These are phyloP conservation scores for Drosophila anomalipes DNA, from an alignment of 2,888 invertebrate species.

Conservation along the genomic window DNA sequence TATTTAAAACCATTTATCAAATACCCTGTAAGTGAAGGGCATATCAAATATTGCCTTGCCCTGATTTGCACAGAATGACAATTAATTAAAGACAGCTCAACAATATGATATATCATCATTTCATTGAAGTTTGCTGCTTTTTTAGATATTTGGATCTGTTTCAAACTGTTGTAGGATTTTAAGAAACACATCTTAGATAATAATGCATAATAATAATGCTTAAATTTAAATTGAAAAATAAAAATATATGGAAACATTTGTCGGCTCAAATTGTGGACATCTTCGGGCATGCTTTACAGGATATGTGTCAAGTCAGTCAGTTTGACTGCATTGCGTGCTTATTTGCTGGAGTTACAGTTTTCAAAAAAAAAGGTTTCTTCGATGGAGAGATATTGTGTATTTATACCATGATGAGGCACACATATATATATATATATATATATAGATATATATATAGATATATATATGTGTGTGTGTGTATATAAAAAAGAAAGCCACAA, in stretches of 20 bases:
- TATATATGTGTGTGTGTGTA: conserved; percentile 1
- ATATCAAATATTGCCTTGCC: rapidly evolving
- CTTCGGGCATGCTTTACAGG: conserved; percentile 1
- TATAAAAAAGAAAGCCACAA: conserved; percentile 55
- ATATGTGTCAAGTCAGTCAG: conserved; percentile 12
- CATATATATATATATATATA: not conserved
- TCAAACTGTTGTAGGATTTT: not conserved
- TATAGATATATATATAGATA: not conserved
- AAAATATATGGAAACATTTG: not conserved
- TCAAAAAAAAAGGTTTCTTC: conserved; percentile 42
- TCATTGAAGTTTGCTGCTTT: rapidly evolving
- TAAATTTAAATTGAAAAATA: not conserved
- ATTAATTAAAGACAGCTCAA: not conserved
- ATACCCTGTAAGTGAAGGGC: conserved; percentile 29
- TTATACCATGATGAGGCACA: not conserved
- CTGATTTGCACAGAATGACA: not conserved
- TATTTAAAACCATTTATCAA: conserved; percentile 8
- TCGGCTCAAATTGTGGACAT: not conserved
- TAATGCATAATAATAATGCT: not conserved
- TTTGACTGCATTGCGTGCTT: not conserved
- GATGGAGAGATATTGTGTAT: conserved; percentile 8
- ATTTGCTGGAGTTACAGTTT: conserved; percentile 41
- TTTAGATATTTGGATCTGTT: not conserved
- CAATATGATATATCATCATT: not conserved
- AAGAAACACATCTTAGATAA: not conserved